Base-by-base conservation (phyloP, 2,888 invertebrate species). In the Polietes domitor region DNA sequence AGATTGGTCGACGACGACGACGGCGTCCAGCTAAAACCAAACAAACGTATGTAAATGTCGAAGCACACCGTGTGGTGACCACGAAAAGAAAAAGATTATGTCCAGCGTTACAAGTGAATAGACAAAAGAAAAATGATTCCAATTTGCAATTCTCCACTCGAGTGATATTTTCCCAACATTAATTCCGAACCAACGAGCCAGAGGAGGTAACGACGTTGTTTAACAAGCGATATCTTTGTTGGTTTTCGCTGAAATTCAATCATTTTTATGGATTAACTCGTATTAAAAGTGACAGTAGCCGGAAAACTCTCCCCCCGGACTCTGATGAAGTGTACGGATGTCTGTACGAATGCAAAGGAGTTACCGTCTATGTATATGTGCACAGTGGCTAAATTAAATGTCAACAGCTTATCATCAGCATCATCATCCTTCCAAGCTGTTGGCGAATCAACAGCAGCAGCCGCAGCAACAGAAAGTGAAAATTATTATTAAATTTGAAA, bases 261-360 rank as follows among this genome's bases (percentile, higher is more conserved):
- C 84, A 84, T 81, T 79, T 84, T 78, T 73, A 76, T 81, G 84
- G 84, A 84, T 84, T 84, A 84, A 79, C 76, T 81, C 78, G 84
- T 81, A 84, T 76, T 84, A 79, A 84, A 81, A 84, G 78, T 81
- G 84, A 84, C 84, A 84, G 84, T 63, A 84, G 84, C 84, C 78
- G 84, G 78, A 81, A 81, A 79, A 84, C 21, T 41, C 68, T 19
- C 43, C 24, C 68, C 7, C 12, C n/a, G 68, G 68, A 68, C 19
- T 4, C 6, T 15, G 28, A 41, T 41, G 68, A 53, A 28, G 73
- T 58, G 37, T 19, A 68, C 17, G 37, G 19, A 26, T 61, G 65
- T 41, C 65, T 15, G 61, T 2, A 32, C 17, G 0, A 65, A 65
- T 41, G 41, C 41, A 65, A 37, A 65, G 41, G 12, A 61, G 61